Base-by-base conservation (phyloP, 2,113 vertebrate species). In the Tor tambroides region DNA sequence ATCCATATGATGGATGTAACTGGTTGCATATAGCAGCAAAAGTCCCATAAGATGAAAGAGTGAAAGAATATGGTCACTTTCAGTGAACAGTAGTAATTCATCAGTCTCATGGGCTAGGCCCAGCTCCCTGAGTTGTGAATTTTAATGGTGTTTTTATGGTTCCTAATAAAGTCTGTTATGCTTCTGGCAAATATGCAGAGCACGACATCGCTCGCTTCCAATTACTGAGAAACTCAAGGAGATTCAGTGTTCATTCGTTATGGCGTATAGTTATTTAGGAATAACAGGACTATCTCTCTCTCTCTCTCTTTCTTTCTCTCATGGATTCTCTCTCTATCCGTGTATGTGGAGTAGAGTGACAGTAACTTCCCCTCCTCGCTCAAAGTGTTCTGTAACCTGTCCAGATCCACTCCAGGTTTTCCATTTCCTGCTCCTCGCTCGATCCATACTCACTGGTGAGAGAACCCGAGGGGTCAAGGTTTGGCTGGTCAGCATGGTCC, bases 91-190 rank as follows among this genome's bases (percentile, higher is more conserved):
- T 91, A 91, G 92, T 94, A 95, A 95, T 95, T 95, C 93, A 94
- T 95, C 93, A 94, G 93, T 94, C 94, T 95, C 94, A 81, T 90
- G 91, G 93, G 94, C 92, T 91, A 93, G 89, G 91, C 90, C 85
- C 94, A 82, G 91, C 92, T 95, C 92, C 92, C 91, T 91, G 89
- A 89, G 92, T 94, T 91, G 94, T 95, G 93, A 95, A 95, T 95
- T 94, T 95, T 94, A 95, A 94, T 94, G 93, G 92, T 95, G 93
- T 95, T 95, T 94, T 95, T 94, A 94, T 93, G 94, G 91, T 91
- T 94, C 93, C 94, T 95, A 94, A 95, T 95, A 95, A 95, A 94
- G 93, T 95, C 92, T 92, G 93, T 95, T 95, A 95, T 93, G 93
- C 94, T 93, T 91, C 80, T 51, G 94, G 94, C 93, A 88, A 93